Evolutionary conservation across 2,797 vertebrate genomes (phyloP), one percentile per base, ranked within the genome.

Genomic region (Falco rusticolus): DNA sequence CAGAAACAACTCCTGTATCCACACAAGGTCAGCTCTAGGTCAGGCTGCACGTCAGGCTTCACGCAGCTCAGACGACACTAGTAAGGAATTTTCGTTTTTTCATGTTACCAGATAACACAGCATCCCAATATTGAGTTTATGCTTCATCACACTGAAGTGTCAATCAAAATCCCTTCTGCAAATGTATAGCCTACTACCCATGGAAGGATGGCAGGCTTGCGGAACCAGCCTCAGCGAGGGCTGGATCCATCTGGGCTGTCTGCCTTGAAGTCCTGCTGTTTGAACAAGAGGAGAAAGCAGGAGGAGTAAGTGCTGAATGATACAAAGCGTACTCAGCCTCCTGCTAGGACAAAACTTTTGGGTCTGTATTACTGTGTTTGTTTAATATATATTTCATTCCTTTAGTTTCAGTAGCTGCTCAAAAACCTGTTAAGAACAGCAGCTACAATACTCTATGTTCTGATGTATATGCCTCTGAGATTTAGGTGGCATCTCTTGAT

Each of bases 261-360:
- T 91, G 91, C 85, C 79, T 53, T 61, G 37, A 75, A 76, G 72
- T 86, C 82, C 85, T 88, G 76, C 89, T 92, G 57, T 71, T 83
- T 79, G 57, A 93, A 92, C 70, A 64, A 90, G 79, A 93, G 39
- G 12, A 50, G 53, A 94, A 91, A 87, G 64, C 78, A 91, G 59
- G 72, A 91, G 57, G 69, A 91, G 25, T 74, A 91, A 94, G 83
- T 47, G 70, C 25, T 18, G 9, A 43, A 31, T n/a, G 34, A 81
- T 57, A 91, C 72, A 57, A 65, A 81, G 69, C 76, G 76, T 92
- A 91, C 89, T 88, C 57, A 69, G 22, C 57, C 82, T 78, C 71
- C 90, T 33, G 33, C 50, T 33, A 70, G 54, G 76, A 86, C 65
- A 90, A 88, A 95, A 90, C 57, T 71, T 92, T 92, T 75, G 33